Conservation (phyloP, 2,113 vertebrate genomes). For the Hemiscyllium ocellatum region DNA sequence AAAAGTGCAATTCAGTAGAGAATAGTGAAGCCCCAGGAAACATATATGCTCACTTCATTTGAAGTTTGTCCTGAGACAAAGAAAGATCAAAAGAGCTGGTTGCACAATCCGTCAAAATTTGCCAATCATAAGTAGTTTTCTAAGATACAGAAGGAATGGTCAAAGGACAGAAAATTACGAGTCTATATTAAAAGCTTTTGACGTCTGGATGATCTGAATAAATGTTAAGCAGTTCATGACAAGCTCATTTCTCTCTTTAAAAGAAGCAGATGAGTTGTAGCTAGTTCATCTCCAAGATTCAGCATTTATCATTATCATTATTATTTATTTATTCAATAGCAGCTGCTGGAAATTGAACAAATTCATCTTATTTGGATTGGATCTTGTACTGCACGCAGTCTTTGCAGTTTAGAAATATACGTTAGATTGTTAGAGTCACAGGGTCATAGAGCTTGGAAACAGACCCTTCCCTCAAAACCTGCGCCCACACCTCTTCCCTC, state of each 20-base stretch:
- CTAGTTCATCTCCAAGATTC: background rate
- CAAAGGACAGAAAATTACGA: background rate
- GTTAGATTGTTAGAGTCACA: background rate
- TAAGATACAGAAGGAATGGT: background rate
- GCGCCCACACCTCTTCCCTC: too few relatives aligned
- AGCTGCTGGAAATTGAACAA: background rate
- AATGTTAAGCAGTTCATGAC: background rate
- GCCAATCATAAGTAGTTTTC: background rate
- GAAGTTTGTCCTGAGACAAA: background rate
- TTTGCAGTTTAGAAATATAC: background rate
- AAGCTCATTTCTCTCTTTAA: background rate
- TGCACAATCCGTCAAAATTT: background rate
- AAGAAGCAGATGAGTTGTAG: background rate
- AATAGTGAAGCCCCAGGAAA: background rate
- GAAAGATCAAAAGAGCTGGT: background rate
- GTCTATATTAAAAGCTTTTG: background rate
- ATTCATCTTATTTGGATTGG: background rate
- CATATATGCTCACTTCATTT: background rate
- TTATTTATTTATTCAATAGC: background rate
- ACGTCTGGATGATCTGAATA: background rate
- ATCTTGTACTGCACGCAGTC: background rate
- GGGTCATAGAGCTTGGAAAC: too few relatives aligned
- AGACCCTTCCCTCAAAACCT: too few relatives aligned
- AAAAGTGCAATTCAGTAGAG: background rate
- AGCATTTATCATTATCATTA: background rate